phyloP scores from a whole-genome alignment of 2,888 invertebrate genomes.

The Sclerodermus sp. region DNA sequence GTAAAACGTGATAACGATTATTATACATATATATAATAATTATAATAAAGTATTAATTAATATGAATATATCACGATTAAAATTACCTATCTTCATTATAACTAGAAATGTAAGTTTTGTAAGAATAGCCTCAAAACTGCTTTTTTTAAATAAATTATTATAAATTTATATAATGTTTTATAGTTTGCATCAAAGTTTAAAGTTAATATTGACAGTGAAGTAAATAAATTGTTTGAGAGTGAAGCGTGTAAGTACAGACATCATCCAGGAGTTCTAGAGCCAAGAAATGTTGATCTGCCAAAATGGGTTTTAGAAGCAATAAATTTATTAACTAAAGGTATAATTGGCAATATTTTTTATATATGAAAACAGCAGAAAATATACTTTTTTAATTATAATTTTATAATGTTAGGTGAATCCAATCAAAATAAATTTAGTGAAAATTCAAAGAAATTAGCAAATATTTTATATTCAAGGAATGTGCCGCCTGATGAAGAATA shows the following conservation, averaged over 20 bases:
- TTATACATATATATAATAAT: no score
- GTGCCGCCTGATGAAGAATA: slow-evolving; percentile 68
- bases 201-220: slow-evolving; percentile 60
- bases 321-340: slow-evolving; percentile 20
- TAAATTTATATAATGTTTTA: background rate
- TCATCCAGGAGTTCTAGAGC: slow-evolving; percentile 72
- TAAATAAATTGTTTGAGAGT: slow-evolving; percentile 61
- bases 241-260: slow-evolving; percentile 66
- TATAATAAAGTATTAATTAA: no score
- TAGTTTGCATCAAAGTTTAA: slow-evolving; percentile 44
- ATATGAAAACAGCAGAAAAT: background rate
- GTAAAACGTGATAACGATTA: no score
- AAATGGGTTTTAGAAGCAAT: slow-evolving; percentile 65
- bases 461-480: slow-evolving; percentile 66
- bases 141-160: no score
- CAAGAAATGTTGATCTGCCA: slow-evolving; percentile 64
- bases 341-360: slow-evolving; percentile 1
- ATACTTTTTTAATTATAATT: slow-evolving; percentile 1
- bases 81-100: background rate
- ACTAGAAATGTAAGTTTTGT: background rate
- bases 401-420: slow-evolving; percentile 12
- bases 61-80: no score
- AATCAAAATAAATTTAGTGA: slow-evolving; percentile 60
- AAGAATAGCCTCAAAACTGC: no score
- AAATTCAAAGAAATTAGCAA: slow-evolving; percentile 62